Evolutionary conservation across 1,140 invertebrate species (phyloP), one percentile per base, ranked within the genome.

Genomic region (Macrobrachium rosenbergii): DNA sequence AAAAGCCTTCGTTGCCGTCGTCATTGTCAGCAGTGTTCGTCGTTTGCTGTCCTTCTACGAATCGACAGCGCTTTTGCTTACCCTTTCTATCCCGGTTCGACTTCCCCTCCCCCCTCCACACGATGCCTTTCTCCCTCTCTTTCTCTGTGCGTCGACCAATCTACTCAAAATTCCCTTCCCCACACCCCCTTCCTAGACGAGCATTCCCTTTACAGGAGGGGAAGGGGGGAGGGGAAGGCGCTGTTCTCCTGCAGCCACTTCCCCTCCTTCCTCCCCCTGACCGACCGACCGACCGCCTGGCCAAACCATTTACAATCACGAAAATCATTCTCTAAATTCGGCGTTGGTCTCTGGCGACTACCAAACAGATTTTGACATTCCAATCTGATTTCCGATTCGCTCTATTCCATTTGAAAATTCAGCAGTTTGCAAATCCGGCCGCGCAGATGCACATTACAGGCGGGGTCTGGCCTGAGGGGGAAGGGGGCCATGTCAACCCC

Each of bases 371-470:
- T 80, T 86, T 85, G 84, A 86, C 84, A 86, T 86, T 86, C 78
- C 84, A 86, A 86, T 86, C 84, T 86, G 84, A 86, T 86, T 86
- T 86, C 84, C 84, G 84, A 86, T 86, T 86, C 84, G 84, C 84
- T 86, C 84, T 78, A 86, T 86, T 86, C 84, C 67, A 86, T 86
- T 86, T 86, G 84, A 86, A 86, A 86, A 86, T 86, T 80, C 84
- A 86, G 84, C 84, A 86, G 84, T 86, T 86, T 86, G 84, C 84
- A 86, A 86, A 86, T 86, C 83, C 83, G 64, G 37, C 21, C 67
- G 77, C 84, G 84, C 84, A 86, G 84, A 86, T 86, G 84, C 84
- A 76, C 75, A 86, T 73, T 86, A 86, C 84, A 75, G 84, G 77
- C 84, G 28, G 84, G 80, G 78, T 43, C 58, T 45, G 43, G 77